phyloP scores from a whole-genome alignment of 2,113 vertebrate genomes.

The Chloropsis cyanopogon region DNA sequence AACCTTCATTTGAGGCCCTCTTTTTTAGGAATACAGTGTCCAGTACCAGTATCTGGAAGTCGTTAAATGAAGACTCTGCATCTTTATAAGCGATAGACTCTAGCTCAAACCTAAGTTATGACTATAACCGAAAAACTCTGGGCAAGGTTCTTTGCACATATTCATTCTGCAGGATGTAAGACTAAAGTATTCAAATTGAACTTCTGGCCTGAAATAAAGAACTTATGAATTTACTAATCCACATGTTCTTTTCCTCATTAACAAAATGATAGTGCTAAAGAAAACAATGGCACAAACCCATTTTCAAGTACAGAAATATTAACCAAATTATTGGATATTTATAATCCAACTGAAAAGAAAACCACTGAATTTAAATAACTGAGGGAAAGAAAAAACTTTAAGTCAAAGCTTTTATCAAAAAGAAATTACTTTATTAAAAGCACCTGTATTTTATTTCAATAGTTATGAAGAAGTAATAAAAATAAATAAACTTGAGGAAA shows the following conservation, averaged over 20 bases:
- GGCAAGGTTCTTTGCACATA: neutral
- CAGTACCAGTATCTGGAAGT: constrained; percentile 15
- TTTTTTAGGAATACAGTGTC: neutral
- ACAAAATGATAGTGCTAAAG: neutral
- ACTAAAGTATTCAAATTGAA: neutral
- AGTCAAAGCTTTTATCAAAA: neutral
- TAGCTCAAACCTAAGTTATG: neutral
- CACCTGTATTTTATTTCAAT: neutral
- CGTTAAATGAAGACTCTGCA: constrained; percentile 11
- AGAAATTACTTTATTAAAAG: neutral
- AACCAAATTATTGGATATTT: neutral
- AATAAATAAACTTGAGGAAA: neutral
- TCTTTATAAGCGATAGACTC: neutral
- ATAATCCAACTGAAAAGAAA: neutral
- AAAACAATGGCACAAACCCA: neutral
- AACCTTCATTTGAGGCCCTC: neutral
- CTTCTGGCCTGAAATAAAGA: neutral
- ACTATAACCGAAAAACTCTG: neutral
- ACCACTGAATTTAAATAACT: neutral
- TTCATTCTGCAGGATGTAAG: neutral
- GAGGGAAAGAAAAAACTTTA: neutral
- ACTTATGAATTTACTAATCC: neutral
- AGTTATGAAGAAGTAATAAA: neutral
- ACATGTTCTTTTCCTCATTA: neutral
- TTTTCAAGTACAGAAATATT: neutral